Base-by-base conservation (phyloP, 2,113 vertebrate species). In the Rhineura floridana region DNA sequence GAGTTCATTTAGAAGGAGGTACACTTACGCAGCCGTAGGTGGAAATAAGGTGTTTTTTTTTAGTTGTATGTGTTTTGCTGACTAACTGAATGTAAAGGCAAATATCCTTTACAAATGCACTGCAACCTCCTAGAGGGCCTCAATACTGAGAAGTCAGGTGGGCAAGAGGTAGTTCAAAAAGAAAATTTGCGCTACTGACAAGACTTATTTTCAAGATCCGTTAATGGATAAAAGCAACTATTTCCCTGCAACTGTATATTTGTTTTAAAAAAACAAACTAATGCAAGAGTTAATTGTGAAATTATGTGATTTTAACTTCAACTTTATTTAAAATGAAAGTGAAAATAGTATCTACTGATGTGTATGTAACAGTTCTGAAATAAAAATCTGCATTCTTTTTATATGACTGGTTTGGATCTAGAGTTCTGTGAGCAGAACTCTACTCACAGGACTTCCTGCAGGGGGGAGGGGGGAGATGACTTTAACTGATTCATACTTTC, bases 321-420 rank as follows among this genome's bases (percentile, higher is more conserved):
- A 30, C 52, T 70, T 81, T 23, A 62, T 65, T 69, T 50, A 55
- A 79, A 88, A 83, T 88, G 83, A 88, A 86, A 83, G 44, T 88
- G 28, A 55, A 59, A 83, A 10, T 11, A 15, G 44, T 81, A 46
- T 12, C 62, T 78, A 52, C 69, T 62, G 23, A 79, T 62, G 23
- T 65, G 46, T 77, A 39, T 73, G 5, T 17, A 23, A 72, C 36
- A 75, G 15, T 50, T 63, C 21, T 39, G 21, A 10, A 44, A 36
- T n/a, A 0, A 48, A 36, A 19, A 21, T 70, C 65, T 33, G 0
- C 28, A 2, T 28, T 19, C 9, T 39, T 46, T 44, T 78, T 28
- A 46, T 36, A 0, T 6, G 23, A 7, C 11, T 0, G 6, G 44
- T 67, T 8, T 48, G 13, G 5, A 80, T 76, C 28, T 17, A 77